Evolutionary conservation across 1,140 invertebrate genomes (phyloP).

Genomic region (Plodia interpunctella): DNA sequence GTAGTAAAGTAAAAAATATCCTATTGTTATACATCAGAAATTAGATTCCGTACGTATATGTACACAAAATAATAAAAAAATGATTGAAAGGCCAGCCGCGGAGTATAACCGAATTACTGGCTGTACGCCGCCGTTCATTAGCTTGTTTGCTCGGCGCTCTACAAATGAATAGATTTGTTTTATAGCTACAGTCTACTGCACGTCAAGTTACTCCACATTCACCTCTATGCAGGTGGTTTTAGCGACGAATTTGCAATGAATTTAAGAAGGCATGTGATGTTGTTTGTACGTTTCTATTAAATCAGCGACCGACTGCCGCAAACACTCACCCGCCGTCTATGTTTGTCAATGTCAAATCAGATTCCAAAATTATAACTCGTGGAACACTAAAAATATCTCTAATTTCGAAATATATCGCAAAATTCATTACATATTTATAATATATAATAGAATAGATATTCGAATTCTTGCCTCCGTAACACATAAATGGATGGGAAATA

Average conservation of each 20-base stretch:
- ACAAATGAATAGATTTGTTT: slow-evolving; percentile 2
- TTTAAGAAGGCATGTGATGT: too few relatives aligned
- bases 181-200: too few relatives aligned
- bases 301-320: not conserved
- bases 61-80: slow-evolving; percentile 3
- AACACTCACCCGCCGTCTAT: not conserved
- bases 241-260: too few relatives aligned
- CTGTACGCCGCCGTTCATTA: not conserved
- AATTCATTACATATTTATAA: too few relatives aligned
- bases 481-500: too few relatives aligned
- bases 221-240: not conserved
- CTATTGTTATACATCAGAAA: not conserved
- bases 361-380: not conserved
- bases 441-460: too few relatives aligned
- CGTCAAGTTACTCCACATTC: too few relatives aligned
- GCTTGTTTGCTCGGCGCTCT: not conserved
- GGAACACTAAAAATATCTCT: too few relatives aligned
- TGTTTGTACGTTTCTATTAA: not conserved
- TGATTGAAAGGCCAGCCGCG: not conserved
- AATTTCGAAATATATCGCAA: too few relatives aligned
- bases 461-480: too few relatives aligned
- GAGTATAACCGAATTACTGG: not conserved
- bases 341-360: not conserved
- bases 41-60: not conserved
- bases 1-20: too few relatives aligned